Base-by-base conservation (phyloP, 2,888 invertebrate genomes). In the Caenorhabditis angaria region DNA sequence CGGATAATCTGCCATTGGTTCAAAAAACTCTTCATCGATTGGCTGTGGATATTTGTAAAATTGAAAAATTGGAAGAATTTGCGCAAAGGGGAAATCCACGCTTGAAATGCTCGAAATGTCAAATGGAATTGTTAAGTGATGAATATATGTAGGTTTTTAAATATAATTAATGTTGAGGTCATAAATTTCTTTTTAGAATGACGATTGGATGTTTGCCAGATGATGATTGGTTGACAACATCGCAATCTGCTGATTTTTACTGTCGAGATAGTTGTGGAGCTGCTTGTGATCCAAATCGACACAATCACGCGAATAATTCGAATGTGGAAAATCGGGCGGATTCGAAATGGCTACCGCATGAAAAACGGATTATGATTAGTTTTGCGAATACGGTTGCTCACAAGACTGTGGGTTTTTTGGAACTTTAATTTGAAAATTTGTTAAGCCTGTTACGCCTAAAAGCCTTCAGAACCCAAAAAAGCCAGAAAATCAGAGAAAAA, bases 221-320 rank as follows among this genome's bases (percentile, higher is more conserved):
- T 28, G 85, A 85, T 57, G 85, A 84, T 35, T 85, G 82, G 72
- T 63, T 84, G 32, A 64, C 76, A 14, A 80, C 81, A 1, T 68
- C 77, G 2, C 82, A 82, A 10, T 75, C 76, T 1, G 78, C 78
- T n/a, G 84, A 83, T 27, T 83, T 78, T 57, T 84, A 72, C 63
- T 84, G 84, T 56, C 54, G 79, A 41, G 82, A 82, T 48, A 75
- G 77, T 54, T 82, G 83, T 63, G 82, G 80, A 14, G 77, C 78
- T 12, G 65, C 61, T 10, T 82, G 82, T 62, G 80, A 80, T 74
- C 80, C 82, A 20, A 61, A 75, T 41, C 67, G 53, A 70, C 41
- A 41, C 41, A 41, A 3, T 41, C 41, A 41, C 18, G 10, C 41
- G 25, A 70, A 63, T 18, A 70, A 63, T 24, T 41, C 28, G 6